phyloP scores from a whole-genome alignment of 2,797 vertebrate genomes.

The Scarus forsteni region DNA sequence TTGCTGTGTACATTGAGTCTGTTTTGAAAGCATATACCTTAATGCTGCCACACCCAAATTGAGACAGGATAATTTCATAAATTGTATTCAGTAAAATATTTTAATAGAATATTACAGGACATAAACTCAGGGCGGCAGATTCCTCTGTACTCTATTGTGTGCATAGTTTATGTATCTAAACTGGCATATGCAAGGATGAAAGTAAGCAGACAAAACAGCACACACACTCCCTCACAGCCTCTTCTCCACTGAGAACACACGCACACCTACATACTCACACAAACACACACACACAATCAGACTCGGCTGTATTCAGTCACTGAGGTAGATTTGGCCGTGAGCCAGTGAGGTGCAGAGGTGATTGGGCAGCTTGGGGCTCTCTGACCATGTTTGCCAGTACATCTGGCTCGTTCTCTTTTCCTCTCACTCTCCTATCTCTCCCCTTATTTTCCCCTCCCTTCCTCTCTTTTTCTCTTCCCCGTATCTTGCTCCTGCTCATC shows the following conservation, averaged over 20 bases:
- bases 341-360: conserved; percentile 70
- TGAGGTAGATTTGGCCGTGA: conserved; percentile 65
- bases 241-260: too few species aligned
- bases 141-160: neutral
- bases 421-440: conserved; percentile 20
- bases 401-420: conserved; percentile 59
- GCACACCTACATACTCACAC: neutral
- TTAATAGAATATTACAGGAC: too few species aligned
- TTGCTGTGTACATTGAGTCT: neutral
- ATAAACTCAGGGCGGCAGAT: neutral
- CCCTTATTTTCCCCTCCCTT: conserved; percentile 4
- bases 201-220: conserved; percentile 6
- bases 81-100: too few species aligned
- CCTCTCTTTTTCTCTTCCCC: neutral
- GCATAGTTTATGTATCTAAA: neutral
- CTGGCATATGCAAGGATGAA: conserved; percentile 11
- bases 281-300: conserved; percentile 5
- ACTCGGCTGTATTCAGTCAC: conserved; percentile 67
- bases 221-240: too few species aligned
- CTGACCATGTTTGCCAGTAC: conserved; percentile 58
- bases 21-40: too few species aligned
- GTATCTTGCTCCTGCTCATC: conserved; percentile 40
- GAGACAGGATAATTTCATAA: too few species aligned
- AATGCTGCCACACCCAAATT: too few species aligned
- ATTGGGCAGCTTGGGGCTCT: conserved; percentile 67